These are phyloP conservation scores for Drosophila basisetae DNA, from an alignment of 2,888 invertebrate genomes.

Conservation along the genomic window DNA sequence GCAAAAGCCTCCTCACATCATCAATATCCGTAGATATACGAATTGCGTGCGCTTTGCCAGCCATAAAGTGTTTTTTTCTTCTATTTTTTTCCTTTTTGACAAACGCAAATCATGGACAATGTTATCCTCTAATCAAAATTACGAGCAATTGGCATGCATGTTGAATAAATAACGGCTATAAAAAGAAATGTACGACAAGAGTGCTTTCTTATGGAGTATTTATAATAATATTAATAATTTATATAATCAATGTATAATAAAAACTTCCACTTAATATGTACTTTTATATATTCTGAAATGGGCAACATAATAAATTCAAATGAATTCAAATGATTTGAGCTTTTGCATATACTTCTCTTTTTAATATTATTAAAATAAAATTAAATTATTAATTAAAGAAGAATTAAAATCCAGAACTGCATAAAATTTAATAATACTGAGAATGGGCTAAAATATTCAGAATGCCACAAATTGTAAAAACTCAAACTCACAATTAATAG, in stretches of 20 bases:
- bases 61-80: constrained; percentile 31
- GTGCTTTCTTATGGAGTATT: background rate
- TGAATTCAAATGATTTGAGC: background rate
- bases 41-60: constrained; percentile 4
- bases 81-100: background rate
- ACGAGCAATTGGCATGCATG: constrained; percentile 34
- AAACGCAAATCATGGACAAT: constrained; percentile 57
- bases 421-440: background rate
- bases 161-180: background rate
- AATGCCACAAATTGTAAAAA: background rate
- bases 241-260: too few relatives aligned
- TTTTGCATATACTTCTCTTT: background rate
- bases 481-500: background rate
- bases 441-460: background rate
- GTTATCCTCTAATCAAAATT: constrained; percentile 51
- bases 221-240: background rate
- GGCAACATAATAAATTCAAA: background rate
- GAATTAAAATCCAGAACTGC: background rate
- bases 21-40: constrained; percentile 9
- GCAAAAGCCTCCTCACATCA: constrained; percentile 14
- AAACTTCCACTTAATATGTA: background rate
- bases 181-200: background rate
- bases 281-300: background rate
- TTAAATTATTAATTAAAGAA: background rate
- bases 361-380: background rate